Evolutionary conservation across 2,113 vertebrate genomes (phyloP), one percentile per base, ranked within the genome.

Genomic region (Synchiropus splendidus): DNA sequence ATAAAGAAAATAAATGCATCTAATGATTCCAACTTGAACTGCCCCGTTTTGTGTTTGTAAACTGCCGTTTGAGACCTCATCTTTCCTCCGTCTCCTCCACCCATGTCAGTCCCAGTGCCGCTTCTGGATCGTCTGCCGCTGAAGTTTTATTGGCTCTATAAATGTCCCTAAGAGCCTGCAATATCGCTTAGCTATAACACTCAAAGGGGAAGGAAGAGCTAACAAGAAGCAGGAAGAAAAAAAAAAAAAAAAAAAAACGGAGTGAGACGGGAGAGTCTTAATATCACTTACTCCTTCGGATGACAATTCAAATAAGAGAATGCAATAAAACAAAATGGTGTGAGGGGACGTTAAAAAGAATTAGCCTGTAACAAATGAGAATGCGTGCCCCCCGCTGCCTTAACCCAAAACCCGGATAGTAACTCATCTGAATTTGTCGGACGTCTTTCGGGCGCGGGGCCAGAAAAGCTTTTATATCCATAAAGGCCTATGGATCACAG

Each of bases 401-500:
- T 74, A 75, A 73, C 72, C 79, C 67, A 71, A 52, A 76, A 64
- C 44, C 58, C 37, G 15, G 31, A 74, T 73, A 69, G 78, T 83
- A 77, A 83, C 68, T 83, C 83, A 87, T 90, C 85, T 87, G 84
- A 87, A 94, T 94, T 90, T 92, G 89, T 89, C 90, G 84, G 88
- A 90, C 86, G 79, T 89, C 86, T 92, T 91, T 79, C 16, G 51
- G 94, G 92, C 88, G 54, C 2, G 52, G 82, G 73, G 91, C 94
- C 94, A 98, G 87, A 95, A 97, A 97, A 92, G 88, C 94, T 94
- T 92, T 98, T 97, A 94, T 89, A 92, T 88, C 86, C 86, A 92
- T 91, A 94, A 94, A 91, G 88, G 85, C 85, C 86, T 88, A 90
- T 91, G 89, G 90, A 89, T 91, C 88, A 89, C 83, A 80, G 90